These are phyloP conservation scores for Agelaius tricolor DNA, from an alignment of 2,113 vertebrate genomes.

Conservation along the genomic window DNA sequence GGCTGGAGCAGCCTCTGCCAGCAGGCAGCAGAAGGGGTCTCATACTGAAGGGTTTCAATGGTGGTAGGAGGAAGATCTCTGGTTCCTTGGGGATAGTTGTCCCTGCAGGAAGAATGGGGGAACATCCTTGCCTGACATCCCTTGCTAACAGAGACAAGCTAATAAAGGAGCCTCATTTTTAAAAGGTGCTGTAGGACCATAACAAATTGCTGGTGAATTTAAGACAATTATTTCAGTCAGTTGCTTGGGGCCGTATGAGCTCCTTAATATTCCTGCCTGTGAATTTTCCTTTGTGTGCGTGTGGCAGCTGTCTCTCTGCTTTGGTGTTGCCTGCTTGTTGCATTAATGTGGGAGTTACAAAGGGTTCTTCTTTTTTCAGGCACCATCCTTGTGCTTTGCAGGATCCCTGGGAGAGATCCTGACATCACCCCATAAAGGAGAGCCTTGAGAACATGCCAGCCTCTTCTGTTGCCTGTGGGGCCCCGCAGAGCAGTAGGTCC, in stretches of 20 bases:
- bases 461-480: not conserved
- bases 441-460: not conserved
- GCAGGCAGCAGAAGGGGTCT: not conserved
- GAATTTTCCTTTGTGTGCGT: constrained; percentile 21
- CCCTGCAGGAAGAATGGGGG: not conserved
- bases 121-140: not conserved
- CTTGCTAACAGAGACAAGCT: not conserved
- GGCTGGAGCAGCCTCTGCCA: not conserved
- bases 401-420: not conserved
- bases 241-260: constrained; percentile 31
- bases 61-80: not conserved
- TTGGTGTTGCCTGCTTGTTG: constrained; percentile 18
- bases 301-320: constrained; percentile 43
- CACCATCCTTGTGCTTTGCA: not conserved
- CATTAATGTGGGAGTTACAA: not conserved
- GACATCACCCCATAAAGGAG: not conserved
- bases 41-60: not conserved
- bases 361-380: not conserved
- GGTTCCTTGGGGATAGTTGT: not conserved
- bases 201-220: constrained; percentile 42
- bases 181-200: constrained; percentile 19
- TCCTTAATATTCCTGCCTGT: constrained; percentile 53
- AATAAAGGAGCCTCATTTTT: not conserved
- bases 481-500: not conserved
- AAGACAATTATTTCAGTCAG: constrained; percentile 48